Conservation (phyloP, 2,797 vertebrate species). For the Coracias cyanogaster region DNA sequence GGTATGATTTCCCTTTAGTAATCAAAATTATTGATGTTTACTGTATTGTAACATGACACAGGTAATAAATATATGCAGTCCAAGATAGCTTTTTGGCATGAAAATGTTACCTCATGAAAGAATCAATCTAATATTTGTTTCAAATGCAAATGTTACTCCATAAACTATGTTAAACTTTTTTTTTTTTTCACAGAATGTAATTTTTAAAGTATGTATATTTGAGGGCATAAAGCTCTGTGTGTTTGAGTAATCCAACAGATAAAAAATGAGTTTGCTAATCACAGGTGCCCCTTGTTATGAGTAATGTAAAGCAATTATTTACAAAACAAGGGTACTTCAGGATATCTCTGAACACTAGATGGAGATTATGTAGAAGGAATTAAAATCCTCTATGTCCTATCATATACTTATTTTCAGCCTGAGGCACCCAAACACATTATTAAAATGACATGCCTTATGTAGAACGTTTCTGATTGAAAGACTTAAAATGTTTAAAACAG, state of each 20-base stretch:
- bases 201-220: neutral
- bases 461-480: neutral
- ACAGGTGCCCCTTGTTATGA: neutral
- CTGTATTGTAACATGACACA: neutral
- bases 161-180: neutral
- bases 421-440: neutral
- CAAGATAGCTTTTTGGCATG: neutral
- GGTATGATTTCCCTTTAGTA: neutral
- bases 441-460: accelerated
- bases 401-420: neutral
- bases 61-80: neutral
- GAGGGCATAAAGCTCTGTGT: neutral
- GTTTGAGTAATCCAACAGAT: neutral
- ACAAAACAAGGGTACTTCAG: neutral
- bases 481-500: neutral
- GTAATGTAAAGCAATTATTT: neutral
- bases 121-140: neutral
- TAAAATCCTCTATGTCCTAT: neutral
- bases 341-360: neutral
- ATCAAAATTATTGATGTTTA: constrained; percentile 47
- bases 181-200: neutral
- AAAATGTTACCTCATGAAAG: neutral
- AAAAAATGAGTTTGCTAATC: neutral
- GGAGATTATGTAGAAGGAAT: neutral
- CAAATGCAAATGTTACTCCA: neutral